Conservation (phyloP, 2,113 vertebrate genomes). For the Nothobranchius furzeri region DNA sequence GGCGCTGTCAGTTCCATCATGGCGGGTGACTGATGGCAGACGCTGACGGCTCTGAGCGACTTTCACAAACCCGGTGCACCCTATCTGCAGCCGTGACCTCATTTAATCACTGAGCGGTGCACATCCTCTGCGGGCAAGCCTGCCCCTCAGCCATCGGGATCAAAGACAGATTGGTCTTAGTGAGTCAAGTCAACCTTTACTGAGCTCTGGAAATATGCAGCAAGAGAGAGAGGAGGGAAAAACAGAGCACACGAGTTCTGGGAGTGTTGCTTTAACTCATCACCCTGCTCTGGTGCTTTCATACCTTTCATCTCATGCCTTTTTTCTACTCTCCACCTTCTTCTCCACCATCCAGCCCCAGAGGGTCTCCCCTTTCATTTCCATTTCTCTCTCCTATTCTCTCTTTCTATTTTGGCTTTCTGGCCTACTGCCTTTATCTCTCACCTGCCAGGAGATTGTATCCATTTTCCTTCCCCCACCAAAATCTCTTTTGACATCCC, state of each 20-base stretch:
- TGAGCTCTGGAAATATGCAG: conserved; percentile 53
- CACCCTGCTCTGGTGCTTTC: conserved; percentile 49
- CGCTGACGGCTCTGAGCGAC: conserved; percentile 21
- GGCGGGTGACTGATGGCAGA: conserved; percentile 36
- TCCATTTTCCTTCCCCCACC: conserved; percentile 19
- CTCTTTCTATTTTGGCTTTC: conserved; percentile 40
- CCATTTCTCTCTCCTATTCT: conserved; percentile 31
- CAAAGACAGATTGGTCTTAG: conserved; percentile 65
- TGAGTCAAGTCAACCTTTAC: conserved; percentile 60
- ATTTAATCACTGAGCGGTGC: conserved; percentile 51
- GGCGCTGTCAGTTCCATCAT: not conserved
- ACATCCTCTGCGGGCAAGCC: conserved; percentile 28
- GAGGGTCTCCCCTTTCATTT: conserved; percentile 38
- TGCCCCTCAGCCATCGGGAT: conserved; percentile 59
- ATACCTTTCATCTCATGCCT: conserved; percentile 50
- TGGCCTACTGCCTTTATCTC: conserved; percentile 36
- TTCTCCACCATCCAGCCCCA: conserved; percentile 22
- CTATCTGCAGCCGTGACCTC: conserved; percentile 58
- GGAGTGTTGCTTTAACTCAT: conserved; percentile 57
- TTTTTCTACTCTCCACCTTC: conserved; percentile 20
- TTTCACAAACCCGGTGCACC: conserved; percentile 27
- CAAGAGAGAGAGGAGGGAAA: conserved; percentile 3
- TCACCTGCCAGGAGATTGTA: conserved; percentile 21
- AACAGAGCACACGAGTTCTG: conserved; percentile 28
- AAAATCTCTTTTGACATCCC: conserved; percentile 27